phyloP scores from a whole-genome alignment of 2,888 invertebrate genomes.

The Tachystola acroxantha region DNA sequence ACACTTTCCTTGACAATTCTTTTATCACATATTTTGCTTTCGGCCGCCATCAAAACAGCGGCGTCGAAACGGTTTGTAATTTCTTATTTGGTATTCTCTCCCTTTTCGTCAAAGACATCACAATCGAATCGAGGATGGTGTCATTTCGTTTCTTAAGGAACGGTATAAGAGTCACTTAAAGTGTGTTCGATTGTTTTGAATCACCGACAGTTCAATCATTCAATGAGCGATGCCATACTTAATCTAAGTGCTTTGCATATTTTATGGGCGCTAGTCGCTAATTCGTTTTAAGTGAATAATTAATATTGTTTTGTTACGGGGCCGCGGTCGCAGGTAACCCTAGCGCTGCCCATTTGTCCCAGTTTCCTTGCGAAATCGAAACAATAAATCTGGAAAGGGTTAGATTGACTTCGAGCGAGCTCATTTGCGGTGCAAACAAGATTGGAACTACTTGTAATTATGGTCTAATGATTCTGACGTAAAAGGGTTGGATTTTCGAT shows the following conservation, averaged over 20 bases:
- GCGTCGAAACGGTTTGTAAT: too few relatives aligned
- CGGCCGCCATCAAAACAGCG: too few relatives aligned
- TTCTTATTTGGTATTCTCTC: too few relatives aligned
- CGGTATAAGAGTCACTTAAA: too few relatives aligned
- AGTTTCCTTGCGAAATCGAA: conserved; percentile 13
- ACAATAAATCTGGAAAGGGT: conserved; percentile 20
- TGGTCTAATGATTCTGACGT: background rate
- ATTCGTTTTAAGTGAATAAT: conserved; percentile 14
- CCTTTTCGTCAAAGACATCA: too few relatives aligned
- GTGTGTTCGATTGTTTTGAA: too few relatives aligned
- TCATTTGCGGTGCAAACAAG: conserved; percentile 15
- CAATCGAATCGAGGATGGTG: too few relatives aligned
- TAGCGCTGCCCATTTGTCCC: conserved; percentile 14
- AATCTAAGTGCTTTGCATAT: conserved; percentile 8
- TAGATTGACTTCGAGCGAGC: conserved; percentile 18
- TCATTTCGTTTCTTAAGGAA: too few relatives aligned
- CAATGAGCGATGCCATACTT: background rate
- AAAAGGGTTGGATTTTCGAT: too few relatives aligned
- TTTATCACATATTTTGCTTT: too few relatives aligned
- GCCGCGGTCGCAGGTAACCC: conserved; percentile 9
- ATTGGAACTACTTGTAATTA: conserved; percentile 1
- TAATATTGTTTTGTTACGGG: conserved; percentile 13
- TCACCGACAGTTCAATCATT: too few relatives aligned
- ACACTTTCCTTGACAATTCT: too few relatives aligned
- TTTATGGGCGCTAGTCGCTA: conserved; percentile 6